These are phyloP conservation scores for Embiotoca jacksoni DNA, from an alignment of 2,113 vertebrate genomes.

Conservation along the genomic window DNA sequence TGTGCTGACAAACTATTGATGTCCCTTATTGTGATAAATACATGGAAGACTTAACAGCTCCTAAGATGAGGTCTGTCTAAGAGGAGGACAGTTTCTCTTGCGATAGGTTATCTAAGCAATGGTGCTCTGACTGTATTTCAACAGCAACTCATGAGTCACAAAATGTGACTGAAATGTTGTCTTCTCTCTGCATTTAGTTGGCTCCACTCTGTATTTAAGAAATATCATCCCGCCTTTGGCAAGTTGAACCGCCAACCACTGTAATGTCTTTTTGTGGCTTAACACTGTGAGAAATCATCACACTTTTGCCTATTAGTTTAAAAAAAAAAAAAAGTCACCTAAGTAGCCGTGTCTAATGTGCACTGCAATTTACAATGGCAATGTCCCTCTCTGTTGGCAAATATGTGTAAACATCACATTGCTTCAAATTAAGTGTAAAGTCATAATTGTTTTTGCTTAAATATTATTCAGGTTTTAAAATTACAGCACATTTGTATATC, in stretches of 20 bases:
- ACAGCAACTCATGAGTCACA: slow-evolving; percentile 5
- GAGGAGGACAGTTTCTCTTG: background rate
- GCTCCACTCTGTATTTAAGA: background rate
- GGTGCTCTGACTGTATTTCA: background rate
- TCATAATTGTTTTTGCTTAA: background rate
- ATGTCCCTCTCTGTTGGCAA: background rate
- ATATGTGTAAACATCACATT: background rate
- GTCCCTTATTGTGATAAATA: slow-evolving; percentile 3
- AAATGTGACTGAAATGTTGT: slow-evolving; percentile 15
- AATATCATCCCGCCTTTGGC: background rate
- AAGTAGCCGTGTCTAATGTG: background rate
- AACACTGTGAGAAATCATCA: background rate
- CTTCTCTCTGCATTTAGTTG: background rate
- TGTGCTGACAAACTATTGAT: background rate
- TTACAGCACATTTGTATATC: background rate
- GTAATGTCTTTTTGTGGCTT: background rate
- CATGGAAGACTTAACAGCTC: background rate
- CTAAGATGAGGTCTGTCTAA: background rate
- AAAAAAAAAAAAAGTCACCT: background rate
- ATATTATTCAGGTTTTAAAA: background rate
- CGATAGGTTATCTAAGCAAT: background rate
- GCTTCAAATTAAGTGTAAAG: background rate
- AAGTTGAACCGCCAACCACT: background rate
- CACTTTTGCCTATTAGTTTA: background rate
- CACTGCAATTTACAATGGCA: background rate